Conservation (phyloP, 2,797 vertebrate genomes). For the Cirrhinus mrigala region DNA sequence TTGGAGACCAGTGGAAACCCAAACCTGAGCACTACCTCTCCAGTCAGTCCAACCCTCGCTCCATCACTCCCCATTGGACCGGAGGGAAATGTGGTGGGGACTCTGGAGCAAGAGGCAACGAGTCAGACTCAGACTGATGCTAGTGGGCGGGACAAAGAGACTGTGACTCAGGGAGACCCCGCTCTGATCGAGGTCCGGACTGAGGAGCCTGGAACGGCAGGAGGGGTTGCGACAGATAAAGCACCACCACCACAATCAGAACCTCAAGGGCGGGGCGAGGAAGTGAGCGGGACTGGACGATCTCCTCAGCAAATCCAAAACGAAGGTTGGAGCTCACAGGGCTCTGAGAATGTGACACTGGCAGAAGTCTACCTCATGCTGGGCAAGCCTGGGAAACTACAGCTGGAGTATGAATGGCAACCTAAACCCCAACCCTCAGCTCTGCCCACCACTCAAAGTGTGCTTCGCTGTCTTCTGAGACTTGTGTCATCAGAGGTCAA, state of each 20-base stretch:
- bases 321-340: conserved; percentile 92
- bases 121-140: conserved; percentile 57
- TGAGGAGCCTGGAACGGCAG: conserved; percentile 68
- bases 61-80: conserved; percentile 50
- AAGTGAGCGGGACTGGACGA: conserved; percentile 68
- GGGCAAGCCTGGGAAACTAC: conserved; percentile 95
- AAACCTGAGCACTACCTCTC: conserved; percentile 43
- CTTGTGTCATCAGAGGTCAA: conserved; percentile 95
- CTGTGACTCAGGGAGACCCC: conserved; percentile 80
- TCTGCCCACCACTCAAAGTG: conserved; percentile 81
- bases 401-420: conserved; percentile 97
- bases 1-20: conserved; percentile 51
- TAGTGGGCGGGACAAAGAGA: conserved; percentile 63
- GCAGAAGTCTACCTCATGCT: conserved; percentile 99
- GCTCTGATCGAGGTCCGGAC: conserved; percentile 73
- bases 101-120: conserved; percentile 67
- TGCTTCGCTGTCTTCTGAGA: conserved; percentile 90
- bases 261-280: conserved; percentile 55
- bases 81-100: conserved; percentile 72
- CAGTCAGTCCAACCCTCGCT: conserved; percentile 31
- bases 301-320: conserved; percentile 87
- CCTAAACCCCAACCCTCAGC: conserved; percentile 67
- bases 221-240: conserved; percentile 68
- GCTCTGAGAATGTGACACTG: conserved; percentile 92
- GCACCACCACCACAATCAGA: conserved; percentile 40